Conservation (phyloP, 2,113 vertebrate species). For the Prinia subflava region DNA sequence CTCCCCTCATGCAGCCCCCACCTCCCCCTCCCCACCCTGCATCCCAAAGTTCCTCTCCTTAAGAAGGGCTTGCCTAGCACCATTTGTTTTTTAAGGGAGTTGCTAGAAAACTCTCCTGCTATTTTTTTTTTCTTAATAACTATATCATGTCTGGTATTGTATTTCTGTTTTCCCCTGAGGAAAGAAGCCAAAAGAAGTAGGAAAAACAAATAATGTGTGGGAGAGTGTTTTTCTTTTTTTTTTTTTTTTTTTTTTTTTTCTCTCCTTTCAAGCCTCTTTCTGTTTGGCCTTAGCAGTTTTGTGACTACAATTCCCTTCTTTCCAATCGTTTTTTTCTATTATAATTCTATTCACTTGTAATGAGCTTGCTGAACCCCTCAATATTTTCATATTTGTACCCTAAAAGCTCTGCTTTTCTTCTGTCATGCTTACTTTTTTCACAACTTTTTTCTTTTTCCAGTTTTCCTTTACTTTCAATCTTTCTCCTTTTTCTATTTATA, state of each 20-base stretch:
- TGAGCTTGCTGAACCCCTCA: neutral
- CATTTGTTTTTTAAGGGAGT: neutral
- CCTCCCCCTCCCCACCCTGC: neutral
- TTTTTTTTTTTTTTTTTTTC: neutral
- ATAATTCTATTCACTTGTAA: neutral
- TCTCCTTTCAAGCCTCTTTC: neutral
- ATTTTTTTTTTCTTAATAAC: neutral
- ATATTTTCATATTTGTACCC: neutral
- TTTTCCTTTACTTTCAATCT: neutral
- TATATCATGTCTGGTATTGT: constrained; percentile 27
- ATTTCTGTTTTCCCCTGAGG: constrained; percentile 22
- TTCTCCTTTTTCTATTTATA: neutral
- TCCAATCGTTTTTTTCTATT: neutral
- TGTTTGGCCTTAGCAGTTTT: neutral
- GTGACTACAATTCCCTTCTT: neutral
- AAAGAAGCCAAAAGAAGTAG: constrained; percentile 6
- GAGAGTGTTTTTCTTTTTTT: neutral
- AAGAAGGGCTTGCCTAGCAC: neutral
- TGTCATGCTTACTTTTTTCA: neutral
- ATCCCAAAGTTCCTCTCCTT: neutral
- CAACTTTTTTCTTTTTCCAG: neutral
- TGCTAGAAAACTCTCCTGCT: constrained; percentile 4
- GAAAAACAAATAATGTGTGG: constrained; percentile 19
- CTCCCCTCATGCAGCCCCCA: neutral
- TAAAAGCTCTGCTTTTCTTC: neutral